phyloP scores from a whole-genome alignment of 2,113 vertebrate genomes.

The Leptodactylus fuscus region DNA sequence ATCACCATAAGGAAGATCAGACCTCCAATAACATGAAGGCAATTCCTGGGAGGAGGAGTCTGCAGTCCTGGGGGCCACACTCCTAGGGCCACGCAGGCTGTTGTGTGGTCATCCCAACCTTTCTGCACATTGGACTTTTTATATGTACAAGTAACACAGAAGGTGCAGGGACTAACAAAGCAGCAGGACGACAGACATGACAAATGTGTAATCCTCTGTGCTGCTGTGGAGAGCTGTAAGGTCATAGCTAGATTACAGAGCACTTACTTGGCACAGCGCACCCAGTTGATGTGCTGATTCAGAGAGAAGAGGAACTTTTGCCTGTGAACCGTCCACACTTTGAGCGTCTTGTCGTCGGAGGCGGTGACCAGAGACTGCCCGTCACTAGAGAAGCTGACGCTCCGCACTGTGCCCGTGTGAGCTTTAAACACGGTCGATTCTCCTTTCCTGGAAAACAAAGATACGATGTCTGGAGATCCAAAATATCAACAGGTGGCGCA shows the following conservation, averaged over 20 bases:
- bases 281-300: slow-evolving; percentile 96
- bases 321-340: slow-evolving; percentile 93
- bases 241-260: neutral
- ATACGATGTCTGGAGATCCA: neutral
- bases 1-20: too few relatives aligned
- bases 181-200: too few relatives aligned
- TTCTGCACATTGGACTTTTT: too few relatives aligned
- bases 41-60: too few relatives aligned
- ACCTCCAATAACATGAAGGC: too few relatives aligned
- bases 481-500: too few relatives aligned
- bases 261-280: slow-evolving; percentile 93
- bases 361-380: slow-evolving; percentile 91
- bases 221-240: neutral
- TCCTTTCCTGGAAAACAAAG: slow-evolving; percentile 80
- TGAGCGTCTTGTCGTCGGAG: slow-evolving; percentile 95
- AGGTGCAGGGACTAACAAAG: too few relatives aligned
- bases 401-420: slow-evolving; percentile 89
- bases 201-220: neutral
- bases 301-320: slow-evolving; percentile 96
- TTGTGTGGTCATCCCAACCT: neutral
- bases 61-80: too few relatives aligned
- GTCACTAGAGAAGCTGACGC: slow-evolving; percentile 89
- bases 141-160: too few relatives aligned
- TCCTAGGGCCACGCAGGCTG: neutral
- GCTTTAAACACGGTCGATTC: slow-evolving; percentile 90